A percentile compares a stretch with the other conserved stretches of the same genome.
These are phyloP conservation scores for Ranitomeya imitator DNA, from an alignment of 2,113 vertebrate species.

Conservation along the genomic window DNA sequence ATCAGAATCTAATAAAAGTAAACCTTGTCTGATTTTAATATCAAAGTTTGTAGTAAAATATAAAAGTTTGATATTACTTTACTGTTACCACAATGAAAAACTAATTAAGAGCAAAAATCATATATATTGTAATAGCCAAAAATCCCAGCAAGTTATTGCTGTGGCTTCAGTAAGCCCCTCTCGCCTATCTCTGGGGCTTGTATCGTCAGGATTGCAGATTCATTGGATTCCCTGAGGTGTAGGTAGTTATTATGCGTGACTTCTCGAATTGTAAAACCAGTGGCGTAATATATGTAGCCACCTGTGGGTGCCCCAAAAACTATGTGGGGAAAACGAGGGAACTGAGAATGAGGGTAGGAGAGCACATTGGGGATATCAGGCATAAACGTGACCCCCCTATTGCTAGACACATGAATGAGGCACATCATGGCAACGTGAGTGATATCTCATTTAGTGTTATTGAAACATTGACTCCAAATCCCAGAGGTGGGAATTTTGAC, in stretches of 20 bases:
- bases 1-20: not conserved
- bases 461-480: too few species aligned
- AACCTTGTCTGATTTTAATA: not conserved
- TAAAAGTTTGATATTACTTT: not conserved
- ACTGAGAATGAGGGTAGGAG: too few species aligned
- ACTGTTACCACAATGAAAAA: not conserved
- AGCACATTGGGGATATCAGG: too few species aligned
- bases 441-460: too few species aligned
- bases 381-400: too few species aligned
- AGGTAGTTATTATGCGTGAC: conserved; percentile 14
- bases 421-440: too few species aligned
- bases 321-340: too few species aligned
- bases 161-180: not conserved
- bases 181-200: not conserved
- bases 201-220: not conserved
- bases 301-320: too few species aligned
- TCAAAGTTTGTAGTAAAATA: not conserved
- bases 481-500: too few species aligned
- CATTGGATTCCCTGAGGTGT: not conserved
- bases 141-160: not conserved
- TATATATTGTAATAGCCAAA: not conserved
- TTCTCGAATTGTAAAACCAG: too few species aligned
- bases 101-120: not conserved
- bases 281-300: too few species aligned
- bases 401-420: too few species aligned